Percentiles rank a stretch among this genome's conserved stretches.
Conservation (phyloP, 1,140 invertebrate species). For the Phocides pigmalion region DNA sequence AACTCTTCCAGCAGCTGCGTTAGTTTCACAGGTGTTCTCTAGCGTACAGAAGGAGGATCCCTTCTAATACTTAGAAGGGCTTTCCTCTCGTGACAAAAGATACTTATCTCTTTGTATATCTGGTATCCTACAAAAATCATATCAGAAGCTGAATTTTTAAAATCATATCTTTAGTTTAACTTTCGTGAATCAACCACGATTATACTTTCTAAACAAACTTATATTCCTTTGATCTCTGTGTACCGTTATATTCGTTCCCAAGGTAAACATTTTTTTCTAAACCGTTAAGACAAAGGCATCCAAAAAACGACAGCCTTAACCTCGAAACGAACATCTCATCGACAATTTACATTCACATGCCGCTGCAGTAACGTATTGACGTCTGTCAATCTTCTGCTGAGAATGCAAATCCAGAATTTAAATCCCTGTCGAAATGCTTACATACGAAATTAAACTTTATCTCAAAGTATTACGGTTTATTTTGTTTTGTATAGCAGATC, state of each 20-base stretch:
- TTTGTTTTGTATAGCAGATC: not conserved
- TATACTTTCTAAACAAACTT: not conserved
- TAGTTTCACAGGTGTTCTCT: too few relatives aligned
- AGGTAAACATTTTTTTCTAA: not conserved
- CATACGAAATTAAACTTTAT: slow-evolving; percentile 11
- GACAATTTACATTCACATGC: slow-evolving; percentile 27
- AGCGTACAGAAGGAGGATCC: too few relatives aligned
- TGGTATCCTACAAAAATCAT: too few relatives aligned
- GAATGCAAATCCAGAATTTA: slow-evolving; percentile 53
- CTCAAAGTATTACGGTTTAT: not conserved
- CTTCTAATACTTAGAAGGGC: too few relatives aligned
- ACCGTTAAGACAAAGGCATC: slow-evolving; percentile 17
- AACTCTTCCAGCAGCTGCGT: too few relatives aligned
- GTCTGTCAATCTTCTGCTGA: slow-evolving; percentile 52
- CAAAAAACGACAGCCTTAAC: slow-evolving; percentile 22
- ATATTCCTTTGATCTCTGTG: not conserved
- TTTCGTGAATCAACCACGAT: not conserved
- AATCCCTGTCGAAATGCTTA: slow-evolving; percentile 12
- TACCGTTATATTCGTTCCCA: slow-evolving; percentile 4
- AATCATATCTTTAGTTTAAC: too few relatives aligned
- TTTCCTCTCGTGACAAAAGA: too few relatives aligned
- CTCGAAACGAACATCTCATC: slow-evolving; percentile 13
- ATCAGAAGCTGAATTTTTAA: too few relatives aligned
- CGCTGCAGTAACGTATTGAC: slow-evolving; percentile 50
- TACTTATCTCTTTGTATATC: too few relatives aligned